Evolutionary conservation across 1,140 invertebrate species (phyloP).

Genomic region (Daktulosphaira vitifoliae): DNA sequence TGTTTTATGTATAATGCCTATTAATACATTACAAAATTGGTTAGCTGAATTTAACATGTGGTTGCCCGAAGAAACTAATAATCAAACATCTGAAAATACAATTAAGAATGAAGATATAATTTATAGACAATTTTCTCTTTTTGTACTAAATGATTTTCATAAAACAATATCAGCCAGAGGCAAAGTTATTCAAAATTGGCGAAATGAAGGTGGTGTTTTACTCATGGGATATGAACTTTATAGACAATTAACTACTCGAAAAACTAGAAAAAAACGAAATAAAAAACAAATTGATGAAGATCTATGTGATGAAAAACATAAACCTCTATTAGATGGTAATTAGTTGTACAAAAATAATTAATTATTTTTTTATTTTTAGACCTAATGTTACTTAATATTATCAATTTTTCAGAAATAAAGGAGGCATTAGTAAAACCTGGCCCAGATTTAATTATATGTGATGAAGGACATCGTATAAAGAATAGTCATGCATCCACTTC

Average conservation of each 20-base stretch:
- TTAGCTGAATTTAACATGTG: constrained; percentile 95
- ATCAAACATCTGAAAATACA: constrained; percentile 45
- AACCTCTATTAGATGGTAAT: constrained; percentile 70
- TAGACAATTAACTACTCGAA: constrained; percentile 72
- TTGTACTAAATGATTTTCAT: constrained; percentile 85
- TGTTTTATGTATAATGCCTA: constrained; percentile 94
- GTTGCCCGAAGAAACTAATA: constrained; percentile 55
- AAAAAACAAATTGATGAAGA: constrained; percentile 50
- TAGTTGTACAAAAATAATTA: too few species aligned
- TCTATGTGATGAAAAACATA: constrained; percentile 65
- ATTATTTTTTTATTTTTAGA: not conserved
- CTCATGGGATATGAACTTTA: constrained; percentile 98
- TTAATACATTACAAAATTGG: constrained; percentile 99
- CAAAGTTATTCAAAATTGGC: constrained; percentile 67
- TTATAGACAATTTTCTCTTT: constrained; percentile 73
- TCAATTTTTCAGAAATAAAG: constrained; percentile 61
- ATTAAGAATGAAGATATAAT: constrained; percentile 52
- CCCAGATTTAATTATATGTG: constrained; percentile 89
- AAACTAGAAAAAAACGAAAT: constrained; percentile 52
- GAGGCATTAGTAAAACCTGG: constrained; percentile 80
- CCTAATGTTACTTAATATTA: not conserved
- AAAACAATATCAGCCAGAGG: constrained; percentile 81
- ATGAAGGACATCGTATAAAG: constrained; percentile 94
- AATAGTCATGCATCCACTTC: constrained; percentile 91
- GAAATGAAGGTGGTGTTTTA: constrained; percentile 78